Percentiles rank a stretch among this genome's conserved stretches.
Evolutionary conservation across 2,888 invertebrate genomes (phyloP).

Genomic region (Plagodis pulveraria): DNA sequence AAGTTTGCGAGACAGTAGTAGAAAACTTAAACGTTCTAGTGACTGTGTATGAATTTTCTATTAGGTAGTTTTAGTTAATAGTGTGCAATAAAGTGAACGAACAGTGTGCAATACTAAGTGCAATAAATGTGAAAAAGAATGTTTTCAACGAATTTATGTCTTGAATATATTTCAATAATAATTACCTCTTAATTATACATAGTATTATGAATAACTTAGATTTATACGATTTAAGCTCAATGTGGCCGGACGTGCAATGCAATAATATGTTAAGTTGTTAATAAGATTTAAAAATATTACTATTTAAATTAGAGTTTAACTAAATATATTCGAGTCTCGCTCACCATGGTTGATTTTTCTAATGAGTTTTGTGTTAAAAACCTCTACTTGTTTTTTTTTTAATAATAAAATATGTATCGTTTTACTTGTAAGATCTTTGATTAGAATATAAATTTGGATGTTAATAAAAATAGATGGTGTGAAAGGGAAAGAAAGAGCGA

Average conservation of each 20-base stretch:
- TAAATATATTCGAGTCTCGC: conserved; percentile 3
- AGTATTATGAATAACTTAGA: conserved; percentile 22
- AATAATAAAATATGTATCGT: too few species aligned
- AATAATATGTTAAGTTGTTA: conserved; percentile 64
- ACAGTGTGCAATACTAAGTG: conserved; percentile 65
- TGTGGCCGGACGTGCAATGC: conserved; percentile 82
- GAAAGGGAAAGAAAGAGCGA: too few species aligned
- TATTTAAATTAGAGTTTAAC: conserved; percentile 1
- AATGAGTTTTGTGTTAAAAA: too few species aligned
- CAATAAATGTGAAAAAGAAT: conserved; percentile 45
- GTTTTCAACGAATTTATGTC: conserved; percentile 20
- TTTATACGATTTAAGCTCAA: conserved; percentile 31
- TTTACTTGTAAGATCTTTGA: too few species aligned
- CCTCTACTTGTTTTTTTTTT: too few species aligned
- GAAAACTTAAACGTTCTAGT: conserved; percentile 45
- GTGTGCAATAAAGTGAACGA: conserved; percentile 22
- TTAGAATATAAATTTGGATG: too few species aligned
- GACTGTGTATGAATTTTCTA: conserved; percentile 17
- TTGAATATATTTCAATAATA: conserved; percentile 16
- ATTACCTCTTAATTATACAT: conserved; percentile 8
- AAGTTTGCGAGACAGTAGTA: conserved; percentile 51
- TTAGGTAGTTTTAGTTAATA: conserved; percentile 38
- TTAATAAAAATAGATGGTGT: too few species aligned
- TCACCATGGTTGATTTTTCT: conserved; percentile 9
- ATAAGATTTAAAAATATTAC: conserved; percentile 13